Evolutionary conservation across 2,113 vertebrate genomes (phyloP), one percentile per base, ranked within the genome.

Genomic region (Orientallactaga bullata): DNA sequence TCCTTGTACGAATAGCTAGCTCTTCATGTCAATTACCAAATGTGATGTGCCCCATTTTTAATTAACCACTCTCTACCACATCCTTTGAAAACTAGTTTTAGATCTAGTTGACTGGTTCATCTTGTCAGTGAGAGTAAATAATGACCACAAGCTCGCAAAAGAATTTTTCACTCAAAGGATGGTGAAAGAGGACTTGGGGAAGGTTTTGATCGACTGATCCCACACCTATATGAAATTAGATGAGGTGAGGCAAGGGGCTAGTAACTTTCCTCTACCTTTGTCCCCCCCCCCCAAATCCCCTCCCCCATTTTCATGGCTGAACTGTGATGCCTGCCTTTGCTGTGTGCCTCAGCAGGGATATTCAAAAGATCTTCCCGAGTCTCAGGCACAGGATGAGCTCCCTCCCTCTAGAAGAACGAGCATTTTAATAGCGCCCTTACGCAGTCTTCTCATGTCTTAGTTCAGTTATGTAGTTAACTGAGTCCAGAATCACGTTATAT

Each of bases 1-100:
- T 97, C 74, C 42, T 89, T 28, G 35, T 95, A 35, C 92, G 95
- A 80, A 96, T 55, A 88, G 85, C 85, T 55, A 88, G 85, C 85
- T 93, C 89, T 96, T 91, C 96, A 91, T 7, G 4, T 95, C 90
- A 92, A 66, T 97, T 94, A 88, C 66, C 2, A 32, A 95, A 55
- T 5, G 74, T 28, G 76, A 66, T 35, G 39, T 37, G 65, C 51
- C n/a, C 77, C 47, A 28, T 73, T 60, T 96, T 89, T 94, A 95
- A 96, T 95, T 79, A 95, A 88, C 85, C 47, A 26, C 90, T 85
- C 73, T 92, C 73, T 10, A 26, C 76, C 32, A 39, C 81, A 69
- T 78, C 82, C 61, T 88, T 47, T 91, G 60, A 82, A 71, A 96
- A 92, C 72, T 69, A 39, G 69, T 68, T 74, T 65, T 82, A 66